Base-by-base conservation (phyloP, 1,140 invertebrate genomes). In the Metaphire vulgaris region DNA sequence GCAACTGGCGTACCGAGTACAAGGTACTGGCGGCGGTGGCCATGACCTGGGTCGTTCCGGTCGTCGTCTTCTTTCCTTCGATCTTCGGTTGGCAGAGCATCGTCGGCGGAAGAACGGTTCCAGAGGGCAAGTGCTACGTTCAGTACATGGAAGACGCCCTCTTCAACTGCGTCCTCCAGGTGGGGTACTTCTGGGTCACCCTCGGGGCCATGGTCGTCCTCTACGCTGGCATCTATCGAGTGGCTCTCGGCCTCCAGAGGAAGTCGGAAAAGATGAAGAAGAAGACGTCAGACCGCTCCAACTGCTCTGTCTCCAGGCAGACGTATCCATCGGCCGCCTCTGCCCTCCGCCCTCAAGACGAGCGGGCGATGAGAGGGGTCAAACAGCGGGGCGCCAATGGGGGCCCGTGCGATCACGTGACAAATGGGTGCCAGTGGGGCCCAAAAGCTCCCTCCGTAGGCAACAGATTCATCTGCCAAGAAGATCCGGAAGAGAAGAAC, bases 1-100 rank as follows among this genome's bases (percentile, higher is more conserved):
- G 97, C 70, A 91, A 93, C 81, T 99, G 98, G 98, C 89, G 98
- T 68, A 99, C 98, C 0, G 95, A 97, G 81, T 91, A 91, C 77
- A 90, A 92, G 80, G 96, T 97, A 90, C 92, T 97, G 0, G 91
- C 92, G 1, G 96, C 99, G 86, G 86, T 91, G 21, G 85, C 87
- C 0, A 79, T 88, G 16, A 99, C 96, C 0, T 99, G 98, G 98
- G 94, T 99, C 34, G 92, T 99, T 76, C 97, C 98, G 1, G 92
- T 94, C 0, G 86, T 98, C 21, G 88, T 99, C 1, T 99, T 99
- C 86, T 99, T 99, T 85, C 95, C 96, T 74, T 96, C 94, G 74
- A 99, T 99, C 79, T 98, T 99, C 83, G 97, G 97, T 33, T 99
- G 98, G 96, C 96, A 98, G 84, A 94, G 96, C 84, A 98, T 98